phyloP scores from a whole-genome alignment of 2,888 invertebrate genomes.

The Cetonia aurata region DNA sequence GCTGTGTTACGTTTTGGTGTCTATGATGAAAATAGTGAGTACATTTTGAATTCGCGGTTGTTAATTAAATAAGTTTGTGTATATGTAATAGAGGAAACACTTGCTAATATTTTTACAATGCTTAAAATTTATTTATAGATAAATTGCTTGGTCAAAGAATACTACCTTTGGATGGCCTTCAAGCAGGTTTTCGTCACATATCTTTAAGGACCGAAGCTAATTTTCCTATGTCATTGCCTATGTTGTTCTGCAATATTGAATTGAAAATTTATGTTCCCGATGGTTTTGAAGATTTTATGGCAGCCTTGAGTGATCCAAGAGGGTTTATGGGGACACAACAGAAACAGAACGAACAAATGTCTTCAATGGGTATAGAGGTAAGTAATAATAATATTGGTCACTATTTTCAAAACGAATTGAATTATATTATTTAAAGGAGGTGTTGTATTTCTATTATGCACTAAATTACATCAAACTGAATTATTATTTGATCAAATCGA shows the following conservation, averaged over 20 bases:
- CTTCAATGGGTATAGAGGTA: slow-evolving; percentile 92
- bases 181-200: slow-evolving; percentile 98
- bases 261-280: slow-evolving; percentile 99
- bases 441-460: too few relatives aligned
- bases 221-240: slow-evolving; percentile 98
- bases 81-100: too few relatives aligned
- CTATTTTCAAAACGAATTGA: too few relatives aligned
- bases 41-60: neutral
- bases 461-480: too few relatives aligned
- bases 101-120: too few relatives aligned
- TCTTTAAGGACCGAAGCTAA: slow-evolving; percentile 98
- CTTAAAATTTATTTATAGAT: slow-evolving; percentile 42
- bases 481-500: too few relatives aligned
- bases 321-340: slow-evolving; percentile 91
- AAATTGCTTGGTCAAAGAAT: slow-evolving; percentile 97
- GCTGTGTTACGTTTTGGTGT: slow-evolving; percentile 98
- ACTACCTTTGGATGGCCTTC: slow-evolving; percentile 96
- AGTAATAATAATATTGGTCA: neutral
- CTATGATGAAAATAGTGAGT: slow-evolving; percentile 92
- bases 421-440: neutral
- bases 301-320: slow-evolving; percentile 94
- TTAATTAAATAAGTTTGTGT: too few relatives aligned
- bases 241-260: slow-evolving; percentile 99
- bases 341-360: slow-evolving; percentile 92
- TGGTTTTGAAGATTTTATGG: slow-evolving; percentile 99